Evolutionary conservation across 2,888 invertebrate species (phyloP), one percentile per base, ranked within the genome.

Genomic region (Leptura quadrifasciata): DNA sequence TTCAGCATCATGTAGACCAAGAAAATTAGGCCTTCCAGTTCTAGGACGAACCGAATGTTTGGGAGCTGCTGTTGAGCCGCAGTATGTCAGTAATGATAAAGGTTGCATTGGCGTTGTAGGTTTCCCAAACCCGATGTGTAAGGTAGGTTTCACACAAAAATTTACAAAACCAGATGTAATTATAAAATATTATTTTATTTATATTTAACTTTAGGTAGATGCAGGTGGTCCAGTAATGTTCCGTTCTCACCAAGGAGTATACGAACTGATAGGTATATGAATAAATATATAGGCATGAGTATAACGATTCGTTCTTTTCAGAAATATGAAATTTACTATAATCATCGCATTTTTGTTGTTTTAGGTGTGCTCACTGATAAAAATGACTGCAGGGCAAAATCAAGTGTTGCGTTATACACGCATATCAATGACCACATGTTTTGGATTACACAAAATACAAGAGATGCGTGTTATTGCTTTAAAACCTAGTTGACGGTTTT

Each of bases 381-480:
- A 27, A 91, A 92, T 75, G 86, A 88, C 3, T 92, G 93, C 81
- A 88, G 88, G n/a, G 76, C 84, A 21, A 84, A 82, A 10, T 86
- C 88, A 2, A 87, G 87, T 65, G 87, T 90, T 4, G 90, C 91
- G 0, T 82, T 91, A 18, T 93, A 89, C 80, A 92, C 92, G 0
- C 90, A 86, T 84, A 85, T 92, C 3, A 89, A 89, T 27, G 89
- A 91, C 10, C 91, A 92, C 85, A 83, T 92, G 0, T 86, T 89
- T 21, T 93, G 93, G 93, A 91, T 93, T 77, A 88, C 90, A 17
- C 88, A 91, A 76, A 89, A 91, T 69, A 92, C 92, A 10, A 89
- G 88, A 75, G 91, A 91, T 80, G 91, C 92, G 17, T 93, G 93
- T 79, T 92, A 91, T 80, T 92, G 92, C 79, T 83, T 85, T 24